These are phyloP conservation scores for Nothoprocta perdicaria DNA, from an alignment of 2,113 vertebrate genomes.

Conservation along the genomic window DNA sequence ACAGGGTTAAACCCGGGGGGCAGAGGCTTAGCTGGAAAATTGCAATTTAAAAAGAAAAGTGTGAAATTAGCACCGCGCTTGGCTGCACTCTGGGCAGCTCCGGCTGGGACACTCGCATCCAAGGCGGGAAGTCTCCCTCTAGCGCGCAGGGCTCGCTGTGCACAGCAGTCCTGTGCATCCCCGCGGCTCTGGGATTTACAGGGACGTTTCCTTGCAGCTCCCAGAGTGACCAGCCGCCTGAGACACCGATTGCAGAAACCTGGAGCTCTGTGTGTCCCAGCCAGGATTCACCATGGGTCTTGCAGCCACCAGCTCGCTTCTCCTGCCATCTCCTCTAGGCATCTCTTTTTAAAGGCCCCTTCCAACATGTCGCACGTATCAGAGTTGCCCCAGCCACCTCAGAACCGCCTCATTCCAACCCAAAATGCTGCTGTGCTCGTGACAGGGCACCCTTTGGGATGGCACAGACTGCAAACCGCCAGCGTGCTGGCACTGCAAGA, in stretches of 20 bases:
- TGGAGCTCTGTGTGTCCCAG: fast-evolving
- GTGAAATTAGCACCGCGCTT: not conserved
- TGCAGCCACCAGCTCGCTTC: not conserved
- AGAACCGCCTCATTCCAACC: not conserved
- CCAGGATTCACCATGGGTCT: fast-evolving
- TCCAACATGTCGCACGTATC: fast-evolving
- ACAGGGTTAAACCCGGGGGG: not conserved
- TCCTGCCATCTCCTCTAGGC: not conserved
- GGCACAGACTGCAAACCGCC: not conserved
- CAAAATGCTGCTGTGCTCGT: fast-evolving
- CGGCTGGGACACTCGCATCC: too few relatives aligned
- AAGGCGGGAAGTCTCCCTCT: not conserved
- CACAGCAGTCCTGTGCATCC: not conserved
- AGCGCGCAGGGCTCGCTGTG: not conserved
- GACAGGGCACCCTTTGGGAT: not conserved
- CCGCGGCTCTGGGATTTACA: not conserved
- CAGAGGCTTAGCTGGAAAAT: too few relatives aligned
- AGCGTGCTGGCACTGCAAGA: fast-evolving
- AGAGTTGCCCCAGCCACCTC: not conserved
- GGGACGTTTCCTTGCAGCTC: not conserved
- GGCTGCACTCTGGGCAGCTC: too few relatives aligned
- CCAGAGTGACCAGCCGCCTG: not conserved
- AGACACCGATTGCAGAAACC: fast-evolving
- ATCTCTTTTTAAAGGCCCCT: not conserved
- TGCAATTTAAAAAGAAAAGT: fast-evolving